A percentile compares a stretch with the other conserved stretches of the same genome.
Conservation (phyloP, 2,797 vertebrate species). For the Nannoperca australis region DNA sequence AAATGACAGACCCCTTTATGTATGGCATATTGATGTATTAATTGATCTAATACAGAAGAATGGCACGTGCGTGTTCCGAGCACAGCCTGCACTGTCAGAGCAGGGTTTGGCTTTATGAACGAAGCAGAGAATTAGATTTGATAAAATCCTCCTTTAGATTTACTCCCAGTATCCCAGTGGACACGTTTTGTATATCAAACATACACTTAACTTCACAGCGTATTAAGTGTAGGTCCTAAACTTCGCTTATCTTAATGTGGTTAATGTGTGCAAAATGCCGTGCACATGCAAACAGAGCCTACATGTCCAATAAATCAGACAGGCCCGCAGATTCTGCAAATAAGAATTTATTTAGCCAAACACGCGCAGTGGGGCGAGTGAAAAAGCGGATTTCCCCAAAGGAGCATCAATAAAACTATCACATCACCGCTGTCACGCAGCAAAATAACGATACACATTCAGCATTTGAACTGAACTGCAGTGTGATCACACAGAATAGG, state of each 20-base stretch:
- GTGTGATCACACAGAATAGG: constrained; percentile 59
- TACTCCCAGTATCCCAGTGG: constrained; percentile 20
- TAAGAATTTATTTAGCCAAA: constrained; percentile 68
- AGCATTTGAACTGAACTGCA: constrained; percentile 48
- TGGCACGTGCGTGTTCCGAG: background rate
- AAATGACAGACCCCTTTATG: constrained; percentile 2
- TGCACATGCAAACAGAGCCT: constrained; percentile 11
- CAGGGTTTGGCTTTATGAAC: background rate
- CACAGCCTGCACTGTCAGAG: background rate
- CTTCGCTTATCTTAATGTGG: constrained; percentile 14
- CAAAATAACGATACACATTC: constrained; percentile 51
- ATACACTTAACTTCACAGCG: constrained; percentile 11
- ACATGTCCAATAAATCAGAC: constrained; percentile 52
- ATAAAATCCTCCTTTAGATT: constrained; percentile 16
- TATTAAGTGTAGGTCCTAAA: constrained; percentile 17
- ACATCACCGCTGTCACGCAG: constrained; percentile 59
- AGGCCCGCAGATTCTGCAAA: constrained; percentile 40
- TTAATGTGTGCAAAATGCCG: background rate
- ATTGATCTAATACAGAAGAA: background rate
- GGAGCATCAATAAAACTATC: constrained; percentile 70
- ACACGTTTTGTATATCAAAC: constrained; percentile 28
- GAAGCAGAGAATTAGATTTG: constrained; percentile 10
- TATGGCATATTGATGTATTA: constrained; percentile 1
- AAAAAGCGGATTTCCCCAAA: constrained; percentile 56
- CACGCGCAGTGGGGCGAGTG: constrained; percentile 31